A percentile compares a stretch with the other conserved stretches of the same genome.
Evolutionary conservation across 2,113 vertebrate genomes (phyloP).

Genomic region (Pomatostomus ruficeps): DNA sequence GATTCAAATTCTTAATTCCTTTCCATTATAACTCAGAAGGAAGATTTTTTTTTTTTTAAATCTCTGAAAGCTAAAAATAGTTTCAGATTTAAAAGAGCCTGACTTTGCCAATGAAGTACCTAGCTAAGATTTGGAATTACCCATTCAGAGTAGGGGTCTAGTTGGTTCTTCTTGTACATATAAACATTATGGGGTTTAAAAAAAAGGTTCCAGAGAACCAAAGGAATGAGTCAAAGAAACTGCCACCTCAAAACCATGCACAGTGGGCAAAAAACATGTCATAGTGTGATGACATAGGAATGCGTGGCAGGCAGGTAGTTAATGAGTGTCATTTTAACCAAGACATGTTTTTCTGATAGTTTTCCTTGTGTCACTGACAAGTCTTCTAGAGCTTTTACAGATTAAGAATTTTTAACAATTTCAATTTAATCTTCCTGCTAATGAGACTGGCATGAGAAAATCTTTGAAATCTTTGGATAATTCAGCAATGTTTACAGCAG

Average conservation of each 20-base stretch:
- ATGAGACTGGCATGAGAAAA: neutral
- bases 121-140: neutral
- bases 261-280: fast-evolving
- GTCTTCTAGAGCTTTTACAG: neutral
- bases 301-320: neutral
- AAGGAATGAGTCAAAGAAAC: neutral
- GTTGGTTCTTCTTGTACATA: neutral
- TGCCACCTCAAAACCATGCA: neutral
- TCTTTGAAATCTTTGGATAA: conserved; percentile 3
- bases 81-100: neutral
- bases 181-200: fast-evolving
- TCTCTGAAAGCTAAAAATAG: neutral
- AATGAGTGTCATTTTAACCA: neutral
- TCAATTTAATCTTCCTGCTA: neutral
- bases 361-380: neutral
- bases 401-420: neutral
- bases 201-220: neutral
- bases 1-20: neutral
- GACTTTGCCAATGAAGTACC: neutral
- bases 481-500: neutral
- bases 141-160: neutral
- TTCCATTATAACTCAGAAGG: neutral
- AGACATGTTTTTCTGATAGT: neutral
- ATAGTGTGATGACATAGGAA: neutral
- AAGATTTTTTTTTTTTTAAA: neutral